A percentile compares a stretch with the other conserved stretches of the same genome.
These are phyloP conservation scores for Gisinianus flammeolus DNA, from an alignment of 2,888 invertebrate species.

Conservation along the genomic window DNA sequence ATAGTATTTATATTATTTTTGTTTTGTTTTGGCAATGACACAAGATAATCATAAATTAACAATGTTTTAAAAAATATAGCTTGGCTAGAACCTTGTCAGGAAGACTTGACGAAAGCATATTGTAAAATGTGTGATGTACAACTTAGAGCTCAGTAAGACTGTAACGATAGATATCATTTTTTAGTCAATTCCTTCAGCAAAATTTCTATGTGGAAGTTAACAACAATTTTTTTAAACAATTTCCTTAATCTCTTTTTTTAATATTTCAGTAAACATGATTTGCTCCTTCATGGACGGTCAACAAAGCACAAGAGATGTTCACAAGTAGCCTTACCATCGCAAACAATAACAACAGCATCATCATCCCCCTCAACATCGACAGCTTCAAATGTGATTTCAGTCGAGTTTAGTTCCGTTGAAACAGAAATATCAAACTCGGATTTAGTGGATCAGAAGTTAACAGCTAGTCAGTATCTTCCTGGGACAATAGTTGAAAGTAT, in stretches of 20 bases:
- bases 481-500: conserved; percentile 9
- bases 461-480: background rate
- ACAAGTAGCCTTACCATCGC: conserved; percentile 14
- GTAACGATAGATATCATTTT: no score
- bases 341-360: no score
- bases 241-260: no score
- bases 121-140: conserved; percentile 50
- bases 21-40: no score
- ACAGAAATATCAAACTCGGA: conserved; percentile 23
- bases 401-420: conserved; percentile 37
- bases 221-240: no score
- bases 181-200: no score
- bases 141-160: conserved; percentile 42
- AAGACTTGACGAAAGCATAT: conserved; percentile 47
- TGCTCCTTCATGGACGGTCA: conserved; percentile 47
- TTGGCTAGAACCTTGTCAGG: conserved; percentile 49
- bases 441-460: background rate
- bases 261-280: conserved; percentile 40
- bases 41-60: no score
- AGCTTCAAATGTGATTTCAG: conserved; percentile 21
- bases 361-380: no score
- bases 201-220: no score
- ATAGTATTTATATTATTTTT: no score
- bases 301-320: conserved; percentile 44
- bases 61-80: conserved; percentile 35